These are phyloP conservation scores for Loxodonta africana DNA, from an alignment of 2,113 vertebrate genomes.

Conservation along the genomic window DNA sequence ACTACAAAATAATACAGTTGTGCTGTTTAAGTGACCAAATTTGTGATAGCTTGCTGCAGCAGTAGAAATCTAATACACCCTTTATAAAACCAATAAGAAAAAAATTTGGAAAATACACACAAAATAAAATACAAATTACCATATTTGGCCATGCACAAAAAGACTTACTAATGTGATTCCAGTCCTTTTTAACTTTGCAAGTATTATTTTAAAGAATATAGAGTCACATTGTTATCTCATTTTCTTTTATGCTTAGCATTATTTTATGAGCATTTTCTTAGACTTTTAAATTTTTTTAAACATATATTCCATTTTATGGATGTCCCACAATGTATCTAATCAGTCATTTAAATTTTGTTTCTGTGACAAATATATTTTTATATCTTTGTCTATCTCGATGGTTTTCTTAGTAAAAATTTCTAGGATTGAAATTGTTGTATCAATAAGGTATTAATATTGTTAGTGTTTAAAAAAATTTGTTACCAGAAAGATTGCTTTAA, in stretches of 20 bases:
- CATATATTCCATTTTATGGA: neutral
- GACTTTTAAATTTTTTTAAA: neutral
- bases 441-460: neutral
- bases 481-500: neutral
- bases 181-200: neutral
- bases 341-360: neutral
- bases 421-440: neutral
- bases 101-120: neutral
- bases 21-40: neutral
- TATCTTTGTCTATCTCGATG: neutral
- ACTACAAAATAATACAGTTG: neutral
- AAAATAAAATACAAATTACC: neutral
- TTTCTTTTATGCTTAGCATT: neutral
- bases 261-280: neutral
- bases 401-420: slow-evolving; percentile 4
- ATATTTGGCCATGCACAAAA: neutral
- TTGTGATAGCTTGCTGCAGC: too few relatives aligned
- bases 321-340: neutral
- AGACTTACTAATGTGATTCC: neutral
- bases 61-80: neutral
- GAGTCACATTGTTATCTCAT: neutral
- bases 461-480: neutral
- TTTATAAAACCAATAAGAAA: neutral
- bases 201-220: neutral
- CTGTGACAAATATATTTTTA: neutral